Percentiles rank a stretch among this genome's conserved stretches.
phyloP scores from a whole-genome alignment of 1,140 invertebrate species.

The Pteromalus puparum region DNA sequence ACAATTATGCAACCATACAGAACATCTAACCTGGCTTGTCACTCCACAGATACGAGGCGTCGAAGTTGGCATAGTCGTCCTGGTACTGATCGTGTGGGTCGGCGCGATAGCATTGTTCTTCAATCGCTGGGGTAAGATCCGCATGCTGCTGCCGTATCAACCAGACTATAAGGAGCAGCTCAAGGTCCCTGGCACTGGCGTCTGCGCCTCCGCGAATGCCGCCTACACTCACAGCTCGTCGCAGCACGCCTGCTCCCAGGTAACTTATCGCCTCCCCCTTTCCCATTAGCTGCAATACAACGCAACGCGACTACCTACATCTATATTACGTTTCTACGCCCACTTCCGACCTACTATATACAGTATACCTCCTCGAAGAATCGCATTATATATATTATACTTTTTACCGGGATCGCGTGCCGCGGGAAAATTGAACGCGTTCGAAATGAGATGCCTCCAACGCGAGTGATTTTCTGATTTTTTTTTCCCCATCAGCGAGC shows the following conservation, averaged over 20 bases:
- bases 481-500: not conserved
- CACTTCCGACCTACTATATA: not conserved
- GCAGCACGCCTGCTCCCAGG: slow-evolving; percentile 79
- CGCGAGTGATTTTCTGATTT: not conserved
- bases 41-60: slow-evolving; percentile 85
- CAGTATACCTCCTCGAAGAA: not conserved
- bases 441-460: not conserved
- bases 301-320: not conserved
- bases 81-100: slow-evolving; percentile 91
- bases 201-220: slow-evolving; percentile 78
- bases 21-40: not conserved
- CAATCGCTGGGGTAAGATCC: slow-evolving; percentile 94
- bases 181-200: slow-evolving; percentile 87
- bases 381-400: not conserved
- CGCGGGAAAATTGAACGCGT: not conserved
- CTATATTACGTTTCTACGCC: no score
- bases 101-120: slow-evolving; percentile 92
- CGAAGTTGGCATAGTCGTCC: slow-evolving; percentile 90
- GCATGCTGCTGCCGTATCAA: slow-evolving; percentile 94
- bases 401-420: not conserved
- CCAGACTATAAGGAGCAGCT: slow-evolving; percentile 92
- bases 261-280: slow-evolving; percentile 61
- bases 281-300: not conserved
- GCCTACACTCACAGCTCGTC: slow-evolving; percentile 70
- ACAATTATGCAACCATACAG: no score